Conservation (phyloP, 2,113 vertebrate species). For the Gambusia affinis region DNA sequence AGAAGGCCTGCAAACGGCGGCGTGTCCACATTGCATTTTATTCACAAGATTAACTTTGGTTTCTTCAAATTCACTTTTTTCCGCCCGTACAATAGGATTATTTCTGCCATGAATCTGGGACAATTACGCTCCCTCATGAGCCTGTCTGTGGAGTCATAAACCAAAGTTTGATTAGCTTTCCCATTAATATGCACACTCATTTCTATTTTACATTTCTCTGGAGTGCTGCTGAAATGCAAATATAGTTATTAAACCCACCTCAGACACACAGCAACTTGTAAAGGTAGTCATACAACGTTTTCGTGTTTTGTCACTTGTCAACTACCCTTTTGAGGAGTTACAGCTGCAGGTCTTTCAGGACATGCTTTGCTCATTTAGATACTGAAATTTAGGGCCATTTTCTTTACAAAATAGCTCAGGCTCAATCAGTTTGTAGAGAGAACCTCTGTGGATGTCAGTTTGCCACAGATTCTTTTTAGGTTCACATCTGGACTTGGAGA, state of each 20-base stretch:
- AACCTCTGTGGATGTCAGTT: neutral
- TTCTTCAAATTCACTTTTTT: slow-evolving; percentile 10
- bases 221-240: slow-evolving; percentile 4
- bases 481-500: no score
- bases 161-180: slow-evolving; percentile 28
- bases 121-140: slow-evolving; percentile 8
- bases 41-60: slow-evolving; percentile 32
- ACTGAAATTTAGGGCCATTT: neutral
- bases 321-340: neutral
- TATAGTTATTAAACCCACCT: slow-evolving; percentile 1
- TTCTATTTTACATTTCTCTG: slow-evolving; percentile 8
- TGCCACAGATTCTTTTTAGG: neutral
- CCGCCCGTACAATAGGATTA: slow-evolving; percentile 15
- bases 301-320: neutral
- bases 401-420: neutral
- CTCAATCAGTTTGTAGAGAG: neutral
- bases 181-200: slow-evolving; percentile 21
- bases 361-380: neutral
- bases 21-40: slow-evolving; percentile 17
- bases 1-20: slow-evolving; percentile 7
- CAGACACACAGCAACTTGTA: neutral
- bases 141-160: slow-evolving; percentile 36
- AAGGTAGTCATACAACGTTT: neutral
- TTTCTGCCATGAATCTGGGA: slow-evolving; percentile 23
- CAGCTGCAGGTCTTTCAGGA: neutral